These are phyloP conservation scores for Halocynthia roretzi DNA, from an alignment of 23 tunicate species.

Conservation along the genomic window DNA sequence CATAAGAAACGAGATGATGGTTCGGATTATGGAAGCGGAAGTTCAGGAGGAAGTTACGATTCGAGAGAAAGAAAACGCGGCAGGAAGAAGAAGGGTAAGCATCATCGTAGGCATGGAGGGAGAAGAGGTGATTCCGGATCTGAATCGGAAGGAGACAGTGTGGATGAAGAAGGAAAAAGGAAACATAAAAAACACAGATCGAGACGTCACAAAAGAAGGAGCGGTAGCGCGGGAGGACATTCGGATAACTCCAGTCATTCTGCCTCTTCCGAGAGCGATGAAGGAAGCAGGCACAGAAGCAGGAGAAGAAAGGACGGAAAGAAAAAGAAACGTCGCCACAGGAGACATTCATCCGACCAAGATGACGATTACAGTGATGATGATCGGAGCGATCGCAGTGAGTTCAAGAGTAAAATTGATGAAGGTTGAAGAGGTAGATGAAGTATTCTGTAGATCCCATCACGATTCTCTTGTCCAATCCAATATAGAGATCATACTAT, in stretches of 20 bases:
- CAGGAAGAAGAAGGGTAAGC: slow-evolving; percentile 20
- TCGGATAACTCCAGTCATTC: slow-evolving; percentile 50
- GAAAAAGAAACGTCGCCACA: slow-evolving; percentile 34
- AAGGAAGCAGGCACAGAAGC: slow-evolving; percentile 16
- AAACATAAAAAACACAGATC: slow-evolving; percentile 14
- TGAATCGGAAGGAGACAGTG: slow-evolving; percentile 38
- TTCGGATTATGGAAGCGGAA: slow-evolving; percentile 16
- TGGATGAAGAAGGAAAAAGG: slow-evolving; percentile 34
- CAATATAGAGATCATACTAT: too few species aligned
- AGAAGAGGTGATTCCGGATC: slow-evolving; percentile 32
- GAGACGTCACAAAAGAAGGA: slow-evolving; percentile 14
- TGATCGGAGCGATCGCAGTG: slow-evolving; percentile 44
- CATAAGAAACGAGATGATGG: slow-evolving; percentile 25
- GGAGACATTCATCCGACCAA: slow-evolving; percentile 45
- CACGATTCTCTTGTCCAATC: too few species aligned
- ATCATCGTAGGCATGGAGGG: slow-evolving; percentile 19
- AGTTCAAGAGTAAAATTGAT: neutral
- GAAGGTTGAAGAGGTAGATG: too few species aligned
- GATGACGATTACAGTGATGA: slow-evolving; percentile 32
- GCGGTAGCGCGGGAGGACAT: slow-evolving; percentile 19
- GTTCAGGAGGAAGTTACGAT: slow-evolving; percentile 31
- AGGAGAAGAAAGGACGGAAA: slow-evolving; percentile 6
- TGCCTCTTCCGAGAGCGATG: slow-evolving; percentile 23
- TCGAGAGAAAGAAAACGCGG: slow-evolving; percentile 27
- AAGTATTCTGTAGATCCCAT: too few species aligned